phyloP scores from a whole-genome alignment of 2,113 vertebrate genomes.

The Chlamydotis undulata region DNA sequence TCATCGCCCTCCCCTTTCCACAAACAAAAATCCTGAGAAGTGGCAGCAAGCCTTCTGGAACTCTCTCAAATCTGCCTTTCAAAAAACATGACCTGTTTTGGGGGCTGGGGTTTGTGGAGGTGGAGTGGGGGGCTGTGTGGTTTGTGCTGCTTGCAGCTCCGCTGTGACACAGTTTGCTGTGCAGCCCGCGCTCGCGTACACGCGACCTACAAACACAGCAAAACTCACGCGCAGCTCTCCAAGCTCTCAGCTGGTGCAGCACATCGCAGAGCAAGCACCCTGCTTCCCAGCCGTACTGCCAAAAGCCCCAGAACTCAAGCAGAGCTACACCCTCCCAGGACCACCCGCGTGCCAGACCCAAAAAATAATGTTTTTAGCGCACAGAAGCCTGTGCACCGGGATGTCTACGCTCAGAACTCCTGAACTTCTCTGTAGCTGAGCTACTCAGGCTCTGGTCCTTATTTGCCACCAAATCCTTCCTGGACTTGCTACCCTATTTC shows the following conservation, averaged over 20 bases:
- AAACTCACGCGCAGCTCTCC: background rate
- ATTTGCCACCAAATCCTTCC: background rate
- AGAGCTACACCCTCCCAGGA: background rate
- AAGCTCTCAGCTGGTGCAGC: background rate
- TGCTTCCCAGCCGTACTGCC: background rate
- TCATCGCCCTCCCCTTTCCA: background rate
- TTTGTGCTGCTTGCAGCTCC: background rate
- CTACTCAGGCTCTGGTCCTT: background rate
- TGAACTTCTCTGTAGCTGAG: background rate
- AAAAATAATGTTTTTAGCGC: background rate
- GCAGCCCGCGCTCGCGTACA: accelerated
- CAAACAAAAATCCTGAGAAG: background rate
- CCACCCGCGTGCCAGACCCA: background rate
- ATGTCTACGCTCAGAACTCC: background rate
- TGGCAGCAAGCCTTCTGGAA: background rate
- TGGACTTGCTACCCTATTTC: background rate
- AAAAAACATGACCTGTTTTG: accelerated
- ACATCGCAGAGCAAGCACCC: background rate
- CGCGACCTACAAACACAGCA: background rate
- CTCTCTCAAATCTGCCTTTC: background rate
- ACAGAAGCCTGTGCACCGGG: accelerated
- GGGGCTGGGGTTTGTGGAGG: background rate
- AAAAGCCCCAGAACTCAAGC: background rate
- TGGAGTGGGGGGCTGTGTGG: background rate
- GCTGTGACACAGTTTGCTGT: background rate